Conservation (phyloP, 2,113 vertebrate species). For the Ceyx melanurus region DNA sequence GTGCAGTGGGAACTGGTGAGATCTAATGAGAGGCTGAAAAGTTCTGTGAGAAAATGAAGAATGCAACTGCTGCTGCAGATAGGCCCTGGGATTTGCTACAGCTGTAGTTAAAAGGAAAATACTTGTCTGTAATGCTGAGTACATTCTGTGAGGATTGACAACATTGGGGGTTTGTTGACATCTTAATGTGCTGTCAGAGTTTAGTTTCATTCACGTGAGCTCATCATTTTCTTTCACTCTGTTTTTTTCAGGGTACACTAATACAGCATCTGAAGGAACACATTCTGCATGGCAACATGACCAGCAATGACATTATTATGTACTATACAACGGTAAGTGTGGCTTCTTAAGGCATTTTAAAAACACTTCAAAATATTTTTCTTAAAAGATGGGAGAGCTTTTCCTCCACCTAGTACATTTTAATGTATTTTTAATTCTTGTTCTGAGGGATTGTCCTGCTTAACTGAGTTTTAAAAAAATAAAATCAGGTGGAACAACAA, state of each 20-base stretch:
- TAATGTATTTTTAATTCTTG: not conserved
- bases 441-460: not conserved
- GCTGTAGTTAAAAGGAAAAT: not conserved
- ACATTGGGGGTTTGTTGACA: not conserved
- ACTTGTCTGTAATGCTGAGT: not conserved
- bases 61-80: not conserved
- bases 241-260: conserved; percentile 83
- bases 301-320: conserved; percentile 86
- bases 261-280: conserved; percentile 97
- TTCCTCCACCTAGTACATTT: not conserved
- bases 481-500: not conserved
- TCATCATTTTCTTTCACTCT: not conserved
- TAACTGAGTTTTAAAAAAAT: not conserved
- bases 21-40: conserved; percentile 25
- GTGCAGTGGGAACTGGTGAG: conserved; percentile 15
- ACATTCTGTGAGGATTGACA: not conserved
- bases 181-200: not conserved
- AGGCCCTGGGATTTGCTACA: conserved; percentile 13
- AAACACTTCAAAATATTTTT: not conserved
- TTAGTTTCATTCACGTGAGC: not conserved
- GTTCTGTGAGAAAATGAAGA: not conserved
- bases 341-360: not conserved
- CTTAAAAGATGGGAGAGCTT: not conserved
- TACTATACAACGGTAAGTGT: conserved; percentile 92
- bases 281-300: conserved; percentile 90